These are phyloP conservation scores for Euclidia mi DNA, from an alignment of 2,888 invertebrate genomes.

Conservation along the genomic window DNA sequence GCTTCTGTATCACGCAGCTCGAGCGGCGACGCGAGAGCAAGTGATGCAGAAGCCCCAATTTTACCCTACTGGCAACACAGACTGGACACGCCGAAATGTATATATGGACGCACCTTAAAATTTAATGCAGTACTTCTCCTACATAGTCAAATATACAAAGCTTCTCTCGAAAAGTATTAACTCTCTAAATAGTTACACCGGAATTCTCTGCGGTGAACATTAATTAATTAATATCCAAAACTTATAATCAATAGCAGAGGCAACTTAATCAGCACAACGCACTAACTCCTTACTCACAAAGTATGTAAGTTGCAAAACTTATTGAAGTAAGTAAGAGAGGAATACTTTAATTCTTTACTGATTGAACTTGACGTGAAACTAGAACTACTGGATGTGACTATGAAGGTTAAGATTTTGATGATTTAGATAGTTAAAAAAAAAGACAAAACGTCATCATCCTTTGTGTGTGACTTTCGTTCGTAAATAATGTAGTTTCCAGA, in stretches of 20 bases:
- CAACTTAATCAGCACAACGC: slow-evolving; percentile 28
- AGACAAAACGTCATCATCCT: no score
- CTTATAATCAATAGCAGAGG: slow-evolving; percentile 18
- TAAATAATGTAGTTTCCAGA: no score
- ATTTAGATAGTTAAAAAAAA: neutral
- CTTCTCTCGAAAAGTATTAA: no score
- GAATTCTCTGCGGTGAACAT: slow-evolving; percentile 5
- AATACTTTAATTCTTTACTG: slow-evolving; percentile 53
- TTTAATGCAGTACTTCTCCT: no score
- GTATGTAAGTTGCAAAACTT: slow-evolving; percentile 36
- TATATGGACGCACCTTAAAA: no score
- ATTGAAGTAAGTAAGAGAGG: slow-evolving; percentile 33
- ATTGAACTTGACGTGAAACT: slow-evolving; percentile 27
- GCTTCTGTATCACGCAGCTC: no score
- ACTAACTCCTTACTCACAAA: slow-evolving; percentile 27
- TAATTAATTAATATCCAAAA: slow-evolving; percentile 24
- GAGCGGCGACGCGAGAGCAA: no score
- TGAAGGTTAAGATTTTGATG: neutral
- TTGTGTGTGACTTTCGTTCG: no score
- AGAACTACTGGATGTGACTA: slow-evolving; percentile 31
- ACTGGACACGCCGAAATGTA: no score
- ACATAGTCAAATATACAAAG: no score
- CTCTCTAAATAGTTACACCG: neutral
- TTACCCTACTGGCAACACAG: no score
- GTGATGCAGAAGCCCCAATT: no score